Evolutionary conservation across 2,797 vertebrate species (phyloP), one percentile per base, ranked within the genome.

Genomic region (Fratercula arctica): DNA sequence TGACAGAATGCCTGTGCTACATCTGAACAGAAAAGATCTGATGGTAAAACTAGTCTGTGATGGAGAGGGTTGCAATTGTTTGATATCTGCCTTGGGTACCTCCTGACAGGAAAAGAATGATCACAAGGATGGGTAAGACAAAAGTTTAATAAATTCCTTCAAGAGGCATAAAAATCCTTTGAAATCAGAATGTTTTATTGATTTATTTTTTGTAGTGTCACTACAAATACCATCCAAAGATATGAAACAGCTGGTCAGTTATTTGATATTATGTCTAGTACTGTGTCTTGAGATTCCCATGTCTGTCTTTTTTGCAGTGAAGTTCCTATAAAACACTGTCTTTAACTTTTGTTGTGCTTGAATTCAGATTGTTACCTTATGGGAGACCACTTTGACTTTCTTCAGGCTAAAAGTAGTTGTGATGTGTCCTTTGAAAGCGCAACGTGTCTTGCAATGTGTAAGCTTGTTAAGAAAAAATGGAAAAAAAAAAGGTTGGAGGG

Each of bases 401-500:
- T 54, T 37, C 64, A 77, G 9, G 5, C 88, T 77, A 89, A 89
- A 74, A 33, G 39, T 6, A 67, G 25, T 20, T 68, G 41, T 26
- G 50, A 33, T 53, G 24, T 6, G 28, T 89, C 15, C 20, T 95
- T 88, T 69, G 60, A 31, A 95, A 66, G 35, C 19, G 12, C 33
- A 54, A 3, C 0, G 0, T 10, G 23, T 39, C 73, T 69, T 68
- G 26, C 28, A 76, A 1, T 14, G 10, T 21, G 13, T 20, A 14
- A 67, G 10, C 3, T 63, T 68, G 13, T 11, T 63, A 26, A 45
- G 0, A 6, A 51, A 48, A 39, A 48, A 28, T 2, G 10, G 23
- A 0, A 3, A 17, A 8, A 5, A 37, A 29, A 16, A 11, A 8
- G 2, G 3, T 2, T 23, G 13, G 4, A 37, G 13, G 10, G 10